These are phyloP conservation scores for Lagodon rhomboides DNA, from an alignment of 2,797 vertebrate species.

Conservation along the genomic window DNA sequence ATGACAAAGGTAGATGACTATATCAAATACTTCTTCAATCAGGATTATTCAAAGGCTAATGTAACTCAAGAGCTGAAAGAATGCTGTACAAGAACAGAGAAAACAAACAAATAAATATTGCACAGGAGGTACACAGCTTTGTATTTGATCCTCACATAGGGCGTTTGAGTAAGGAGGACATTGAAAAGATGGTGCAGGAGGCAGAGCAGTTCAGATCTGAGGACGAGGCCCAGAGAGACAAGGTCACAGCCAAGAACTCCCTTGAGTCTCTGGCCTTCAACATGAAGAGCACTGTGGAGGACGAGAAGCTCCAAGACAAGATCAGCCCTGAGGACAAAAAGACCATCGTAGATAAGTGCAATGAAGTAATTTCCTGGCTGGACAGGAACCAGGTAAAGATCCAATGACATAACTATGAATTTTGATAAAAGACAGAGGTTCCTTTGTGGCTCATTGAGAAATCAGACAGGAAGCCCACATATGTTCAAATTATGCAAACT, in stretches of 20 bases:
- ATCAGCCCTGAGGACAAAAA: constrained; percentile 88
- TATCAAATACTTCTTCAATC: constrained; percentile 5
- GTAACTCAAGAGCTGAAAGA: not conserved
- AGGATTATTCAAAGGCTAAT: not conserved
- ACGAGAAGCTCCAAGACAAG: constrained; percentile 88
- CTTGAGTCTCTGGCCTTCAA: constrained; percentile 89
- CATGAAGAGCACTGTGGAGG: constrained; percentile 89
- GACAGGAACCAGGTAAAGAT: constrained; percentile 87
- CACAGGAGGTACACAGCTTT: not conserved
- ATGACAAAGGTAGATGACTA: constrained; percentile 86
- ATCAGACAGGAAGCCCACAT: not conserved
- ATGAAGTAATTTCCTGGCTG: constrained; percentile 87
- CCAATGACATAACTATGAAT: not conserved
- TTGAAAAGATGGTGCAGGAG: constrained; percentile 89
- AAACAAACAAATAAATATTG: not conserved
- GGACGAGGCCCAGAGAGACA: constrained; percentile 86
- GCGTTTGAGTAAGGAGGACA: constrained; percentile 88
- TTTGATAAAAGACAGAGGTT: not conserved
- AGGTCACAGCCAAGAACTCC: constrained; percentile 87
- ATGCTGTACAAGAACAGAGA: no score
- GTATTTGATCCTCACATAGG: constrained; percentile 66
- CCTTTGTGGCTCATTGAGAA: constrained; percentile 26
- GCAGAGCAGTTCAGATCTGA: constrained; percentile 87
- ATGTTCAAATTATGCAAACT: not conserved
- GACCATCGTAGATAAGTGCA: constrained; percentile 87